These are phyloP conservation scores for Catharus minimus DNA, from an alignment of 2,113 vertebrate genomes.

Conservation along the genomic window DNA sequence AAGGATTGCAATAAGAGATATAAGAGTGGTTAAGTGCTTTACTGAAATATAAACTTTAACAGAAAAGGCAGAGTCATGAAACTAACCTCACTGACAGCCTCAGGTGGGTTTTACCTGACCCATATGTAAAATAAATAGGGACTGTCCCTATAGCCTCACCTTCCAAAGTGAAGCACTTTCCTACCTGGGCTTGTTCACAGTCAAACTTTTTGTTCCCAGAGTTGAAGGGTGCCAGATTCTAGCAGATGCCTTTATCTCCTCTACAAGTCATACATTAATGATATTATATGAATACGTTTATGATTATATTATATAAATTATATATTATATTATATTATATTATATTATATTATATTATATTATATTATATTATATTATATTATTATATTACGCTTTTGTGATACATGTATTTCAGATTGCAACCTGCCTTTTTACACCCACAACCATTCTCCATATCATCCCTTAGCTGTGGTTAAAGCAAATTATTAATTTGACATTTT, in stretches of 20 bases:
- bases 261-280: not conserved
- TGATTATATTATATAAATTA: too few species aligned
- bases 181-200: accelerated
- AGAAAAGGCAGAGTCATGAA: not conserved
- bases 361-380: too few species aligned
- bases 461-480: not conserved
- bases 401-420: not conserved
- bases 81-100: not conserved
- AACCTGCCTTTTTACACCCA: not conserved
- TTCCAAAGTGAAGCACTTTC: not conserved
- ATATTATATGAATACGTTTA: not conserved
- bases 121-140: not conserved
- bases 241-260: not conserved
- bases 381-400: accelerated
- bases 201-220: not conserved
- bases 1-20: not conserved
- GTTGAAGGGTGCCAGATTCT: not conserved
- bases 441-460: accelerated
- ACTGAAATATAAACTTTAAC: not conserved
- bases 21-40: not conserved
- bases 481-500: not conserved
- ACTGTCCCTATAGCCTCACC: not conserved
- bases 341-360: too few species aligned
- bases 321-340: too few species aligned
- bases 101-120: not conserved